Evolutionary conservation across 2,113 vertebrate species (phyloP), one percentile per base, ranked within the genome.

Genomic region (Onychostruthus taczanowskii): DNA sequence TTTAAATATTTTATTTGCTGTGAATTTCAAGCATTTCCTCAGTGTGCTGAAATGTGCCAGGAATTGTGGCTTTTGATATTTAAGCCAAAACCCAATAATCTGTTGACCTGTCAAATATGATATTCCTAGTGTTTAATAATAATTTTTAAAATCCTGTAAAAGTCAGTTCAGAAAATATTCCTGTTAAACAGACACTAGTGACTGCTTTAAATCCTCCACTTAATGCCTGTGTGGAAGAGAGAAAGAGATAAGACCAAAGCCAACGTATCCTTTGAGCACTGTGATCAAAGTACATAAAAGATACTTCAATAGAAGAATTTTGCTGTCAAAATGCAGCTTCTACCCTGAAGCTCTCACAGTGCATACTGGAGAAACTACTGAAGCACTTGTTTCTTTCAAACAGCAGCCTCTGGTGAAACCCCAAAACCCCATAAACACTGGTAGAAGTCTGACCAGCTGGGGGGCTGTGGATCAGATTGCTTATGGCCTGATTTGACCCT

Each of bases 1-100:
- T 94, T 93, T 95, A 84, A 96, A 94, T 96, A 90, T 91, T 97
- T 97, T 52, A 94, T 95, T 93, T 96, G 74, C 84, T 79, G 59
- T 81, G 93, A 90, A 89, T 97, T 94, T 96, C 87, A 92, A 84
- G 80, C 73, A 79, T 95, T 97, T 89, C 30, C 50, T 43, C 13
- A 46, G 58, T 0, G 0, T 59, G 46, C 28, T 89, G 67, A 97
- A 94, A 92, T 62, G 19, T 91, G 93, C 58, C 86, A 86, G 63
- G 83, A 27, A 93, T 46, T 90, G 89, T 88, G 70, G 91, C 73
- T 96, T 94, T 72, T 87, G 49, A 69, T 93, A 94, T 89, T 85
- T 84, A 88, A 93, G 62, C 73, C 81, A 87, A 85, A 97, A 52
- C 35, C 35, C 23, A 85, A 50, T 90, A 93, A 95, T 92, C 95